These are phyloP conservation scores for Trematomus bernacchii DNA, from an alignment of 2,797 vertebrate species.

Conservation along the genomic window DNA sequence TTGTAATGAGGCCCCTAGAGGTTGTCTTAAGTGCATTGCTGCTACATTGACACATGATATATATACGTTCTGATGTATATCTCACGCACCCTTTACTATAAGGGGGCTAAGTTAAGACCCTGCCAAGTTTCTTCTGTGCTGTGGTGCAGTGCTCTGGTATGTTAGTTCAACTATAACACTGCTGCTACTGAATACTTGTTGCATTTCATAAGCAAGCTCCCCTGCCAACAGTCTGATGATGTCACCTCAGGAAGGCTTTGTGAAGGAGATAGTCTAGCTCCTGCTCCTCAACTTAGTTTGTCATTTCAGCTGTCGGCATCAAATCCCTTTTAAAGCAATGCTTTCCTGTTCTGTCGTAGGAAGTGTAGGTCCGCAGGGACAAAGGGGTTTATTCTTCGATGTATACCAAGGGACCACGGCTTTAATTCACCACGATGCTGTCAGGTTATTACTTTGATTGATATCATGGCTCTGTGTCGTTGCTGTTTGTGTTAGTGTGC, in stretches of 20 bases:
- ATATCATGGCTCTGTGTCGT: no score
- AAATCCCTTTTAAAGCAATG: background rate
- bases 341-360: slow-evolving; percentile 1
- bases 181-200: slow-evolving; percentile 2
- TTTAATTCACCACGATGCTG: background rate
- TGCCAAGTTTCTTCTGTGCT: background rate
- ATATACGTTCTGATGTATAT: no score
- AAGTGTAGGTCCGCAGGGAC: background rate
- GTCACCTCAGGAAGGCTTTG: slow-evolving; percentile 5
- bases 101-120: no score
- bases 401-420: background rate
- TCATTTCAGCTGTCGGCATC: background rate
- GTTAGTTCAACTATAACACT: background rate
- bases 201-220: background rate
- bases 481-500: background rate
- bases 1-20: no score
- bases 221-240: slow-evolving; percentile 14
- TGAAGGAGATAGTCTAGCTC: background rate
- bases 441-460: background rate
- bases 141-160: background rate
- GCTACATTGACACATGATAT: no score
- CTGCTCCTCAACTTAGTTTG: background rate
- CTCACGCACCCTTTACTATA: background rate
- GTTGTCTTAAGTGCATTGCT: no score
- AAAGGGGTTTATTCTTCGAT: slow-evolving; percentile 17